Evolutionary conservation across 2,888 invertebrate genomes (phyloP).

Genomic region (Automeris io): DNA sequence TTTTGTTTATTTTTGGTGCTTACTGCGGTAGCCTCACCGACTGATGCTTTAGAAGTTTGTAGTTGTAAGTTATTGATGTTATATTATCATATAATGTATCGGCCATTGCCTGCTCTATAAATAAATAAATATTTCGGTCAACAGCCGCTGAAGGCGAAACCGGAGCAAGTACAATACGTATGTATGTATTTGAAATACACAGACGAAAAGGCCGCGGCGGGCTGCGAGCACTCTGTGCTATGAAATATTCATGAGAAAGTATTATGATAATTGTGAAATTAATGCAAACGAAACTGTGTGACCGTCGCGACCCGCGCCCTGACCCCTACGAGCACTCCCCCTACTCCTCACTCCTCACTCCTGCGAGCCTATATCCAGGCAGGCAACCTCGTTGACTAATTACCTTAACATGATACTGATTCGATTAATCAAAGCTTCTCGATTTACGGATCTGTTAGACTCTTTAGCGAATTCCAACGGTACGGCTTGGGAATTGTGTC

Average conservation of each 20-base stretch:
- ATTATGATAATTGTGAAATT: constrained; percentile 1
- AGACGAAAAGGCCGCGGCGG: constrained; percentile 1
- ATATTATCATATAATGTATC: too few relatives aligned
- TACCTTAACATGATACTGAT: too few relatives aligned
- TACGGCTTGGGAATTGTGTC: too few relatives aligned
- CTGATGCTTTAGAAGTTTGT: too few relatives aligned
- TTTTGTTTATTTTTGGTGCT: too few relatives aligned
- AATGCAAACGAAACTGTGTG: constrained; percentile 15
- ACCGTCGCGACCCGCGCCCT: constrained; percentile 15
- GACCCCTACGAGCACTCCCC: constrained; percentile 1
- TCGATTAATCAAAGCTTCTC: too few relatives aligned
- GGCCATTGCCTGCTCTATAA: too few relatives aligned
- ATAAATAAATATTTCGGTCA: too few relatives aligned
- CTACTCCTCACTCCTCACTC: not conserved
- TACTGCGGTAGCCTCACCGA: too few relatives aligned
- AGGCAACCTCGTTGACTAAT: not conserved
- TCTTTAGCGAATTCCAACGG: too few relatives aligned
- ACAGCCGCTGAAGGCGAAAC: not conserved
- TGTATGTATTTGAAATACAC: not conserved
- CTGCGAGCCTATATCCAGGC: not conserved
- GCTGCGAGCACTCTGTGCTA: constrained; percentile 7
- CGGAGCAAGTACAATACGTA: not conserved
- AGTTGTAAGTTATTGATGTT: too few relatives aligned
- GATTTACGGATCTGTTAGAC: too few relatives aligned
- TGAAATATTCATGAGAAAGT: constrained; percentile 8